Base-by-base conservation (phyloP, 1,140 invertebrate species). In the Drosophila kohkoa region DNA sequence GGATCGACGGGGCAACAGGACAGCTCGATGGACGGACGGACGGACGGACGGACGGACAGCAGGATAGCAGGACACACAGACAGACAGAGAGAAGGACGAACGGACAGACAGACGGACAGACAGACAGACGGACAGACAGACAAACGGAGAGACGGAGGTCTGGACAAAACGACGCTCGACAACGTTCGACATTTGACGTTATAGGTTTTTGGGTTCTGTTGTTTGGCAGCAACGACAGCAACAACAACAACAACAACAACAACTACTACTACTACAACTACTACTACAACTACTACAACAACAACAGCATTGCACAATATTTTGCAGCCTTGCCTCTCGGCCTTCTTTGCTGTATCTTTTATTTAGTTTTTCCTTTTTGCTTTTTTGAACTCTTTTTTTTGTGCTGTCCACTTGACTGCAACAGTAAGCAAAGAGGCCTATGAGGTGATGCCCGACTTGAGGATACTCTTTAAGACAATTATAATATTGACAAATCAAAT, bases 181-280 rank as follows among this genome's bases (percentile, higher is more conserved):
- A 68, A 49, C 48, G 81, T 86, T 86, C 80, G 85, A 88, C 82
- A 88, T 87, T 87, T 88, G 83, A 78, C 74, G 83, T 87, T 87
- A 87, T 88, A 82, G 82, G 79, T 65, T 70, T 69, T 59, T 65
- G 60, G 54, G 54, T 70, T 69, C 76, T 69, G 67, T 69, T 77
- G 87, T 87, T 87, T 87, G 83, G 83, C 83, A 87, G 57, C 71
- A 49, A 57, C 64, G 16, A 45, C 49, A 20, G 41, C 43, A 67
- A 20, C 13, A 15, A 25, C 43, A 13, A 11, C 20, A 13, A 20
- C 45, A 5, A 43, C n/a, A 13, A n/a, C 38, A n/a, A 3, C 46
- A 49, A 77, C 32, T 15, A 15, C 15, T 15, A 15, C 20, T 3
- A 25, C 20, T 4, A 25, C 20, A 25, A 25, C 20, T n/a, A 20